Percentiles rank a stretch among this genome's conserved stretches.
These are phyloP conservation scores for Diuraphis noxia DNA, from an alignment of 1,140 invertebrate species.

Conservation along the genomic window DNA sequence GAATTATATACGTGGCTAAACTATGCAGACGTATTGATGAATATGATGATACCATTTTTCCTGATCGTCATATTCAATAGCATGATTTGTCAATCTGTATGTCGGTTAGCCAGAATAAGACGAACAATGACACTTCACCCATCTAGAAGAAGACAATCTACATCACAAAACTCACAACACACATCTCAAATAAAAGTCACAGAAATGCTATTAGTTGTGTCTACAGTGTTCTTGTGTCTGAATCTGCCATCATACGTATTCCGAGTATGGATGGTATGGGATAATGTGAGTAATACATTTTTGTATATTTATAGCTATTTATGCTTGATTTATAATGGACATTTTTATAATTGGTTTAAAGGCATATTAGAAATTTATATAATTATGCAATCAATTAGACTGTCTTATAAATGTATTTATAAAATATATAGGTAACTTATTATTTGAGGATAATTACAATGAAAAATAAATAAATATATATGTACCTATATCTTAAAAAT, in stretches of 20 bases:
- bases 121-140: slow-evolving; percentile 62
- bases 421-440: background rate
- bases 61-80: slow-evolving; percentile 73
- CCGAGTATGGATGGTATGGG: slow-evolving; percentile 65
- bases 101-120: slow-evolving; percentile 64
- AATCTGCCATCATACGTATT: slow-evolving; percentile 76
- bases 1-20: slow-evolving; percentile 67
- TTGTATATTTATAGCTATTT: background rate
- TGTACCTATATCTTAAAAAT: background rate
- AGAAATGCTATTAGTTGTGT: slow-evolving; percentile 80
- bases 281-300: slow-evolving; percentile 63
- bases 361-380: background rate
- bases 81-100: slow-evolving; percentile 70
- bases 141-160: slow-evolving; percentile 37
- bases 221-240: slow-evolving; percentile 75
- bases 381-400: background rate
- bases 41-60: slow-evolving; percentile 72
- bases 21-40: slow-evolving; percentile 70
- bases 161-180: slow-evolving; percentile 54
- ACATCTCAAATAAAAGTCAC: slow-evolving; percentile 73
- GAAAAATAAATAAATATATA: background rate
- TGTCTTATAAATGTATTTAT: background rate
- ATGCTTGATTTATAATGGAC: background rate
- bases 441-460: background rate
- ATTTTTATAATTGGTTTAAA: background rate